Evolutionary conservation across 2,797 vertebrate genomes (phyloP), one percentile per base, ranked within the genome.

Genomic region (Falco peregrinus): DNA sequence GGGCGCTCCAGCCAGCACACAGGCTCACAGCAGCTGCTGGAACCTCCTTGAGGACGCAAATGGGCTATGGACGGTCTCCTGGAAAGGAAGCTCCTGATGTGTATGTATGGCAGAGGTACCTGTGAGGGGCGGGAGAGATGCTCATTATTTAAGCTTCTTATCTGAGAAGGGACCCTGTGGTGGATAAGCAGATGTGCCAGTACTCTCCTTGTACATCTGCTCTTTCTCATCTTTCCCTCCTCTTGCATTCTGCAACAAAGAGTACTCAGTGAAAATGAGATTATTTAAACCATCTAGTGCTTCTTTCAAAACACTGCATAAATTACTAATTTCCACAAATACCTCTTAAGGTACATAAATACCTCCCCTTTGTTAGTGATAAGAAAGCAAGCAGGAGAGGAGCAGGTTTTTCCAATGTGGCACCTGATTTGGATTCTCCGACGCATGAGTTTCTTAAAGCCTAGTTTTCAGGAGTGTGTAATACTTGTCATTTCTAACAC

Each of bases 1-100:
- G 13, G 33, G 50, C 75, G 39, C 50, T 83, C 64, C 71, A 81
- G 71, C 53, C 45, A 64, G 81, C 60, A 60, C 0, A 0, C n/a
- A 90, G 71, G 41, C 74, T 95, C 24, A 4, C 25, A 79, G 90
- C 83, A 90, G 63, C 83, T 79, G 60, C 71, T 71, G n/a, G 75
- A 84, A 79, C 45, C 41, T 93, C 60, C 81, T 89, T 0, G 1
- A 95, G 68, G 53, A 77, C 37, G 53, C 24, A 83, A 50, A 56
- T 5, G 15, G 20, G n/a, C 50, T 74, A 25, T 3, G 41, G 75
- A 71, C 16, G 16, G 41, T 28, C n/a, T 64, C 67, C 90, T 70
- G 56, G 7, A 85, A 85, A 91, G 16, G 51, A 74, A 67, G 20
- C 10, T 75, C 54, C 61, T 61, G 45, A 56, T 2, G 0, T 3